Evolutionary conservation across 2,113 vertebrate species (phyloP), one percentile per base, ranked within the genome.

Genomic region (Struthio camelus): DNA sequence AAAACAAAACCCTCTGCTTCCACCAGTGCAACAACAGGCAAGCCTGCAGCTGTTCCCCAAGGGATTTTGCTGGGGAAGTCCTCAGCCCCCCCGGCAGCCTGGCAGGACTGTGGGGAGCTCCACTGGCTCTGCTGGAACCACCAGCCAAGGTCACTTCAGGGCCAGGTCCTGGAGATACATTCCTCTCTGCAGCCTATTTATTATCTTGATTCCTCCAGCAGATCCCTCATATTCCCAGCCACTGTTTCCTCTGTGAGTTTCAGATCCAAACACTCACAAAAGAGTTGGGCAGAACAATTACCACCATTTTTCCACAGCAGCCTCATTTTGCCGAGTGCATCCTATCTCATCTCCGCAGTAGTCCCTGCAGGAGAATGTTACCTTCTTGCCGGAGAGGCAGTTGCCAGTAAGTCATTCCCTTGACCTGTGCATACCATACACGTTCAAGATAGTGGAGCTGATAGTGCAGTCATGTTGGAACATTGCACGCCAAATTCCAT

Each of bases 401-500:
- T 16, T 97, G 97, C 97, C 97, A 96, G 96, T 42, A 78, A 96
- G 93, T 90, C 46, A 61, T 97, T 98, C 97, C 96, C 97, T 94
- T 97, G 97, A 94, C 93, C 96, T 72, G 93, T 32, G 96, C 97
- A 98, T 98, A 97, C 98, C 98, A 92, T 92, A 90, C 96, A 87
- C 96, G 10, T 94, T 92, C 6, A 16, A 98, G 97, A 97, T 97
- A 97, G 94, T 54, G 97, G 94, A 96, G 89, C 84, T 96, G 97
- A 97, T 97, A 98, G 96, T 8, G 17, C 85, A 93, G 87, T 98
- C 98, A 0, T 98, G 98, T 98, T 91, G 97, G 98, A 97, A 95
- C 98, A 98, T 89, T 58, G 24, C 92, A 91, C 95, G 53, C 87
- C 2, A 0, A 71, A 93, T 97, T 92, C 97, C 97, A 96, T 90